These are phyloP conservation scores for Leptopilina myrica DNA, from an alignment of 2,888 invertebrate species.

Conservation along the genomic window DNA sequence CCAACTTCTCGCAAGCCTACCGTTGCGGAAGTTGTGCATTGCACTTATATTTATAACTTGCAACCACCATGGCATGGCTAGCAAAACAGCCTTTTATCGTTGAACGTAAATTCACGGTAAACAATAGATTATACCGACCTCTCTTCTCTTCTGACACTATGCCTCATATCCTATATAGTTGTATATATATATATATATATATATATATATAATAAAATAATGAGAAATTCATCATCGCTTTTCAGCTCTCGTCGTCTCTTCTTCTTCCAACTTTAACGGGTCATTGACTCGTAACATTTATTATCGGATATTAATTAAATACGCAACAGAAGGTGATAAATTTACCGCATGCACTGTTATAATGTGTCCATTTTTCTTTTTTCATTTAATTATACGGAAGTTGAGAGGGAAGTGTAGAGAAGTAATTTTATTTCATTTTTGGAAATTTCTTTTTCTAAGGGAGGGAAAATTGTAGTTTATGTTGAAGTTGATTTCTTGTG, in stretches of 20 bases:
- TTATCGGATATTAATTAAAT: neutral
- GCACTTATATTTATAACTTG: slow-evolving; percentile 22
- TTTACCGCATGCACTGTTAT: too few species aligned
- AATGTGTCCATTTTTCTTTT: too few species aligned
- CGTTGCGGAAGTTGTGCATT: slow-evolving; percentile 35
- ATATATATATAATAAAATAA: neutral
- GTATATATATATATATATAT: neutral
- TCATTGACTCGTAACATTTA: neutral
- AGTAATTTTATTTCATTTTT: too few species aligned
- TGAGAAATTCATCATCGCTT: neutral
- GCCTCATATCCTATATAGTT: neutral
- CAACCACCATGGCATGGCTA: slow-evolving; percentile 16
- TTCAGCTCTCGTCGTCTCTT: neutral
- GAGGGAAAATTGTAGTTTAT: too few species aligned
- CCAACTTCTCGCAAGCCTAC: slow-evolving; percentile 35
- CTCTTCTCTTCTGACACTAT: neutral
- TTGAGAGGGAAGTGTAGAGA: too few species aligned
- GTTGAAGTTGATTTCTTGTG: too few species aligned
- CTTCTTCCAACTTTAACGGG: neutral
- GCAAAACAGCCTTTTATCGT: slow-evolving; percentile 8
- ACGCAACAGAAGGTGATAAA: too few species aligned
- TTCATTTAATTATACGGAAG: too few species aligned
- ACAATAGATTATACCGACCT: slow-evolving; percentile 16
- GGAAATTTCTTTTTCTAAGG: too few species aligned
- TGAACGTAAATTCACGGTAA: slow-evolving; percentile 24